Evolutionary conservation across 2,888 invertebrate genomes (phyloP), one percentile per base, ranked within the genome.

Genomic region (Neoitamus cyanurus): DNA sequence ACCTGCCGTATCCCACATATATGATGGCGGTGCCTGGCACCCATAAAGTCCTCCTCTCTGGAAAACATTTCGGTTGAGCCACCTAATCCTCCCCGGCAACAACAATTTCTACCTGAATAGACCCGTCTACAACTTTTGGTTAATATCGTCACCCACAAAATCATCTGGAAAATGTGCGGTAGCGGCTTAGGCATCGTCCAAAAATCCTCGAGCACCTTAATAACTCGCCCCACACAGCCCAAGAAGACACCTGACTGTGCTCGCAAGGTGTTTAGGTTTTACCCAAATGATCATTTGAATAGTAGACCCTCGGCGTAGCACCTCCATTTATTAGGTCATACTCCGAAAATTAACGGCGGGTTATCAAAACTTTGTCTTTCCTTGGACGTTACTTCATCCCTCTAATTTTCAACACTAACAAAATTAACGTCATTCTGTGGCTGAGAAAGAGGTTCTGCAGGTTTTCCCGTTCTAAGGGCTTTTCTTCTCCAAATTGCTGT

Each of bases 401-500:
- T 58, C 75, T 75, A 75, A 75, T 75, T 75, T 75, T 75, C 42
- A 75, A 42, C 42, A 42, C 75, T 75, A 75, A 75, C 75, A 42
- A 75, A 75, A 75, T 75, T 75, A 75, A 75, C 75, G 75, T 75
- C 75, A 75, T 75, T 75, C 46, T 75, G 75, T 20, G 75, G 75
- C 75, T 75, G 75, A 37, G 58, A 75, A 75, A 75, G 75, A 75
- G 75, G 75, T 75, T 75, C 42, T 25, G 20, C 20, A 58, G 58
- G 58, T 58, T 58, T 58, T 58, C 58, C n/a, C 75, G 1, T n/a
- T 75, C 25, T 25, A 7, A 25, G 75, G 75, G 75, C 30, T 75
- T 75, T 75, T 42, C 75, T 75, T 75, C 75, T 75, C 75, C 42
- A 75, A 75, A 75, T 75, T 75, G 75, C 75, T 75, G 75, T 75